Base-by-base conservation (phyloP, 2,113 vertebrate species). In the Esox niger region DNA sequence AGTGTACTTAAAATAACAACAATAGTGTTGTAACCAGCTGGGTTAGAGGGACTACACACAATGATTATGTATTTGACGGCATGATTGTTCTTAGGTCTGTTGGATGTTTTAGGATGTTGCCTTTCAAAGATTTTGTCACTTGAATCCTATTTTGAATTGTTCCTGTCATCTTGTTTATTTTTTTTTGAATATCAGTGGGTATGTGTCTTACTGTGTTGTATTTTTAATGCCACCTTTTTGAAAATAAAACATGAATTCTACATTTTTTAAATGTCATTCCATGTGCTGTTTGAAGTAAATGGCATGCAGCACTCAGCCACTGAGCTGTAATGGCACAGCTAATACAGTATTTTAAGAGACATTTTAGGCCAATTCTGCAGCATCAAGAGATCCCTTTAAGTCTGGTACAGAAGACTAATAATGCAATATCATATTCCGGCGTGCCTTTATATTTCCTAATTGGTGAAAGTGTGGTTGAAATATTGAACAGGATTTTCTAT, bases 1-100 rank as follows among this genome's bases (percentile, higher is more conserved):
- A 86, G 85, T 89, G 86, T 80, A 78, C 77, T 87, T 84, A 82
- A 70, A 17, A 29, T 43, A n/a, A n/a, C n/a, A n/a, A n/a, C 26
- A 15, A 1, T 20, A 21, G 47, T 21, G 47, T 23, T 52, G 6
- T 52, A 52, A 52, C n/a, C 47, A 23, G 47, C 47, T 21, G 17
- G 15, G 61, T 46, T 25, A 30, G 71, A 54, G n/a, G 62, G 68
- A 2, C n/a, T 52, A 52, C n/a, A 23, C 47, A 21, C 47, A 52
- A 52, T 52, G 47, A 17, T 21, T 21, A 52, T 21, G 47, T 15
- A 13, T 26, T 57, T 29, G 55, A 11, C 25, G 8, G 25, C 23
- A 25, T 10, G 25, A 5, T 57, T 57, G 27, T 30, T 30, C 30
- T 30, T 31, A 31, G 29, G 57, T 59, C 57, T 29, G 10, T 7